Evolutionary conservation across 2,797 vertebrate genomes (phyloP), one percentile per base, ranked within the genome.

Genomic region (Lagorchestes hirsutus): DNA sequence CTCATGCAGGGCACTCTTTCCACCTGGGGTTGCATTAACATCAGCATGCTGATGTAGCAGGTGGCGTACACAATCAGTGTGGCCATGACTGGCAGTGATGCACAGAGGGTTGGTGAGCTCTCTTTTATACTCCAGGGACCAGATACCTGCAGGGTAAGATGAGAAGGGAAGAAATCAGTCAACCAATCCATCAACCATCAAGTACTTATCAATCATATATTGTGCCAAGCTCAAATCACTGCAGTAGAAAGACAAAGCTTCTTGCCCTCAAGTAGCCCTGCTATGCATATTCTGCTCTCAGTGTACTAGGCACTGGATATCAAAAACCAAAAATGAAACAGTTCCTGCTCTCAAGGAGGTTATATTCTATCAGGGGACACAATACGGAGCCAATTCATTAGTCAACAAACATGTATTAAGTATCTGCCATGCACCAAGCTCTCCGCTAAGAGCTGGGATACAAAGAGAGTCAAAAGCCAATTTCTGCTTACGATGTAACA

Each of bases 121-220:
- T 24, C 55, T 98, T 95, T 98, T 98, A 97, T 99, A 99, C 92
- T 99, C 99, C 98, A 99, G 98, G 0, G 98, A 98, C 99, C 99
- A 99, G 96, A 99, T 98, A 92, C 99, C 99, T 99, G 97, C 0
- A 1, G 94, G 95, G 90, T 50, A 54, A 90, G 55, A 31, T 6
- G 9, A 27, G 29, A 93, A 5, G 27, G 0, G 31, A 3, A 46
- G 12, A 87, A 27, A 87, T 10, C 6, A 46, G 22, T 40, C 74
- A 11, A 87, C 13, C 3, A 11, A 12, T 46, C 10, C n/a, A 50
- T 54, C 8, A 6, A 2, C 16, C n/a, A 22, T 18, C 40, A 22
- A 55, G 91, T 4, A 28, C 12, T 55, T 55, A 27, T 27, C 9
- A 11, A 13, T 50, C 22, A 87, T 2, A 27, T 87, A 3, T 8